Base-by-base conservation (phyloP, 2,113 vertebrate genomes). In the Hippotragus niger region DNA sequence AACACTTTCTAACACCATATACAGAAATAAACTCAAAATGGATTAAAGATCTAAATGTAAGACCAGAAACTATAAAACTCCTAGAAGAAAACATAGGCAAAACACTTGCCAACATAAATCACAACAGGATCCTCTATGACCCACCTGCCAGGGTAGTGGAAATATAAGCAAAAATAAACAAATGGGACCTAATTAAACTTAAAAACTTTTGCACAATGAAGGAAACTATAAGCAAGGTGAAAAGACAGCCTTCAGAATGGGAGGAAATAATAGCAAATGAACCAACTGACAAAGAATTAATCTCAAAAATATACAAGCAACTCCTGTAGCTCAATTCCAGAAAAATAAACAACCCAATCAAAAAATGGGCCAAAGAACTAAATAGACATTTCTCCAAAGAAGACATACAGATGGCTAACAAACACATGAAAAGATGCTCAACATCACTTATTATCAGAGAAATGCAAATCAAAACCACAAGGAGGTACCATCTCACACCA, bases 401-500 rank as follows among this genome's bases (percentile, higher is more conserved):
- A 33, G 62, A n/a, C 31, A 9, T 64, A n/a, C 7, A 4, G 62
- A 9, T n/a, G 62, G 62, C 15, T 64, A 64, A 17, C 62, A 64
- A 64, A 17, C 16, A 17, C 31, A 64, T n/a, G 62, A 64, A n/a
- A 64, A 64, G 15, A n/a, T 64, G 62, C 15, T n/a, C 62, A 64
- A n/a, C 31, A 17, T 64, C 62, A 64, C 15, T 64, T 15, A n/a
- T 67, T 67, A 67, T 67, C 16, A 67, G 62, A 67, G 33, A n/a
- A 67, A 67, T 19, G 16, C 4, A 67, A 67, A 67, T 67, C 33
- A 67, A n/a, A 19, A 67, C 62, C 33, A n/a, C 62, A n/a, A 5
- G 19, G 33, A n/a, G 62, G 62, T 67, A n/a, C 62, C 62, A 67
- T 67, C 3, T 19, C 16, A 67, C 0, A 0, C 3, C 0, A 0